Percentiles rank a stretch among this genome's conserved stretches.
phyloP scores from a whole-genome alignment of 2,113 vertebrate species.

The Rhynchopsitta pachyrhyncha region DNA sequence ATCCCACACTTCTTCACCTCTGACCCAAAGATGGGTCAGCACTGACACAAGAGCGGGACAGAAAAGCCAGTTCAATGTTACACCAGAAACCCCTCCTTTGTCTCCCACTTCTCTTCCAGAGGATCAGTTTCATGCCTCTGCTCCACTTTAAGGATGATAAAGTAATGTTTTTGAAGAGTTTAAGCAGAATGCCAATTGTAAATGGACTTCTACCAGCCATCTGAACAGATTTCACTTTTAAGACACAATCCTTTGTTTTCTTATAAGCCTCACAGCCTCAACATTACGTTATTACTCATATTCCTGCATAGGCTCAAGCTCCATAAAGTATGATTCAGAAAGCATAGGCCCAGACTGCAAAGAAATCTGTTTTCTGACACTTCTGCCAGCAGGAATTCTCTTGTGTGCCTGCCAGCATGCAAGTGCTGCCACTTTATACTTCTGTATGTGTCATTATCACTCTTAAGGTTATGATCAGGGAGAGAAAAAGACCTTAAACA shows the following conservation, averaged over 20 bases:
- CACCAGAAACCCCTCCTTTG: background rate
- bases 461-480: background rate
- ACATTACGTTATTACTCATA: background rate
- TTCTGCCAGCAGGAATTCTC: background rate
- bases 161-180: background rate
- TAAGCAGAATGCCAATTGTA: background rate
- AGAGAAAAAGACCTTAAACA: background rate
- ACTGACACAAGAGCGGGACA: background rate
- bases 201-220: background rate
- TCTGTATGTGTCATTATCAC: background rate
- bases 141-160: background rate
- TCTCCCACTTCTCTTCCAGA: background rate
- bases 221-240: background rate
- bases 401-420: accelerated
- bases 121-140: background rate
- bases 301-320: background rate
- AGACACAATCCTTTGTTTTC: background rate
- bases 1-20: background rate
- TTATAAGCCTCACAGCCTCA: background rate
- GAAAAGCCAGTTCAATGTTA: background rate
- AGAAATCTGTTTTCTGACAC: background rate
- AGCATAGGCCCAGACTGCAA: background rate
- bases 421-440: background rate
- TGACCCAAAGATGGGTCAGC: background rate
- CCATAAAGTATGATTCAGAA: accelerated